Percentiles rank a stretch among this genome's conserved stretches.
phyloP scores from a whole-genome alignment of 2,888 invertebrate genomes.

The Drosophila kokeensis region DNA sequence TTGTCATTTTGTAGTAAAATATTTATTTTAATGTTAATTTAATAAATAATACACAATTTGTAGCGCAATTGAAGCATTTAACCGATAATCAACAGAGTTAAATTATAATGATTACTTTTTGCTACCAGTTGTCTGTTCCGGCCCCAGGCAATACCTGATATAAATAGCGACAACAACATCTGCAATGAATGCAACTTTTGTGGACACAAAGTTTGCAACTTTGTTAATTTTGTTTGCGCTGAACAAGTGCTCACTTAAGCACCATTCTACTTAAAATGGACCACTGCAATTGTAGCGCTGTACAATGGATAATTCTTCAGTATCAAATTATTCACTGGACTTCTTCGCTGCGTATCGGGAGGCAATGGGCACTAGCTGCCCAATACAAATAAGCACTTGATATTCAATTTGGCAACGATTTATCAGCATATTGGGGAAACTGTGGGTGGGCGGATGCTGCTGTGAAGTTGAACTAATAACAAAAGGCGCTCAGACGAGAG shows the following conservation, averaged over 20 bases:
- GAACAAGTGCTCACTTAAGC: conserved; percentile 56
- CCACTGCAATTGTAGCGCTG: conserved; percentile 38
- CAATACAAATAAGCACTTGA: conserved; percentile 76
- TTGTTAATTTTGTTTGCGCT: conserved; percentile 64
- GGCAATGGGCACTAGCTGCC: conserved; percentile 37
- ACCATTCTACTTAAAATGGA: conserved; percentile 13
- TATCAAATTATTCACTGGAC: conserved; percentile 57
- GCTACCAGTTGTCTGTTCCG: not conserved
- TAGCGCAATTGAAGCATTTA: not conserved
- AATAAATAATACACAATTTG: not conserved
- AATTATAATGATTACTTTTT: conserved; percentile 8
- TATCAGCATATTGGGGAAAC: conserved; percentile 55
- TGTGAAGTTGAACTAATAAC: conserved; percentile 59
- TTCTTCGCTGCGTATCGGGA: conserved; percentile 7
- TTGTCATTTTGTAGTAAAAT: not conserved
- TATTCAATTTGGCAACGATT: conserved; percentile 76
- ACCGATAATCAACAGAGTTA: conserved; percentile 7
- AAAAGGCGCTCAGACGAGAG: conserved; percentile 65
- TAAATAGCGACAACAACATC: not conserved
- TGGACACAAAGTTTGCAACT: conserved; percentile 54
- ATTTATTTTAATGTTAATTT: not conserved
- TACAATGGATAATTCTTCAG: conserved; percentile 60
- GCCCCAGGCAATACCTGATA: not conserved
- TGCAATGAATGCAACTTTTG: conserved; percentile 17
- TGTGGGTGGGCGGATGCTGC: not conserved